Base-by-base conservation (phyloP, 2,797 vertebrate genomes). In the Neosilurus mollespiculum region DNA sequence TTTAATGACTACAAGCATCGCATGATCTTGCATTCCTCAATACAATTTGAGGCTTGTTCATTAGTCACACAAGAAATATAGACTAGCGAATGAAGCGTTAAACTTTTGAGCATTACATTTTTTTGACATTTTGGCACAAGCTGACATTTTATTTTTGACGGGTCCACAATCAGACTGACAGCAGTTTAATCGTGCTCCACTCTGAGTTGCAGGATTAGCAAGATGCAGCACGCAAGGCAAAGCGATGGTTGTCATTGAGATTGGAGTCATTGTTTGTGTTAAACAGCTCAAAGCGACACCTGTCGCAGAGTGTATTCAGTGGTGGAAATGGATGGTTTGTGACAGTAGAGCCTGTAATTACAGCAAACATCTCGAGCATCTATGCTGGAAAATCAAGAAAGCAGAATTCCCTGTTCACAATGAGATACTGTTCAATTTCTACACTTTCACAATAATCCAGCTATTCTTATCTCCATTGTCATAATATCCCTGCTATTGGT, bases 261-360 rank as follows among this genome's bases (percentile, higher is more conserved):
- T 71, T 81, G 53, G 53, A 70, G 78, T 81, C 79, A 62, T 24
- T 20, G 15, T 81, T 85, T 78, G 70, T 22, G n/a, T 85, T 81
- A 26, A 83, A 30, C 20, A 34, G 64, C 79, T 67, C 37, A 51
- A 54, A 73, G 72, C 62, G 18, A 37, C 24, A 62, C 64, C 64
- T 81, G 79, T 85, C 79, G 24, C 64, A 77, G 64, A 70, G 43
- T 51, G 61, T 49, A 81, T 54, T 70, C 54, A 69, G 72, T 34
- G 43, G 12, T 84, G 53, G 69, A 76, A 56, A 54, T 20, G 22
- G 56, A 61, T 34, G 20, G 37, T 37, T 61, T 18, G 37, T 78
- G 64, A 64, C 56, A 24, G 18, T 70, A 73, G 18, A 61, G 34
- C 9, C 58, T 58, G 34, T 67, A 84, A 81, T 85, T 76, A 81